phyloP scores from a whole-genome alignment of 2,888 invertebrate species.

The Xestia sexstrigata region DNA sequence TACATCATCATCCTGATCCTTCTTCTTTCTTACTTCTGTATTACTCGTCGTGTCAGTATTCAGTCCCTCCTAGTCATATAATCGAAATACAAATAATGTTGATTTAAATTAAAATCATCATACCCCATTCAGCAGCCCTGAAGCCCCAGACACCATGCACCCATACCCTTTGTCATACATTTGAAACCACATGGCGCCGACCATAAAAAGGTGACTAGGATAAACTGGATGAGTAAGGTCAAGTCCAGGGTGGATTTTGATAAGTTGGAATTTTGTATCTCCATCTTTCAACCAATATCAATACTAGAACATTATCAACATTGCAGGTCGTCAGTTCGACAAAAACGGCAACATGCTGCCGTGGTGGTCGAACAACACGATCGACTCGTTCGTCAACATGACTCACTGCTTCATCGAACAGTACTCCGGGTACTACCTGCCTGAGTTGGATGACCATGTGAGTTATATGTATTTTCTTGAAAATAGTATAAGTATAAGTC shows the following conservation, averaged over 20 bases:
- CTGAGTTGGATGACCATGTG: slow-evolving; percentile 92
- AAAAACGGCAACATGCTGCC: slow-evolving; percentile 96
- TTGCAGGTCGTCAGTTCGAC: slow-evolving; percentile 95
- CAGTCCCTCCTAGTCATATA: background rate
- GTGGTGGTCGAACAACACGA: slow-evolving; percentile 97
- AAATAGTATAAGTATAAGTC: background rate
- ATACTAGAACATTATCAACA: background rate
- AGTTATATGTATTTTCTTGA: slow-evolving; percentile 65
- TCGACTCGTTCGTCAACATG: slow-evolving; percentile 93
- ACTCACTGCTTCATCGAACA: slow-evolving; percentile 96
- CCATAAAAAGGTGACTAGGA: background rate
- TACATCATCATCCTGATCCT: background rate
- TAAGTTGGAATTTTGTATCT: background rate
- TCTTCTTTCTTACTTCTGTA: background rate
- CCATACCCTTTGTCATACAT: background rate
- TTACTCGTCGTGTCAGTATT: background rate
- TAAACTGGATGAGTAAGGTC: background rate
- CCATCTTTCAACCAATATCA: background rate
- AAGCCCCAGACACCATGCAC: background rate
- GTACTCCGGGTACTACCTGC: slow-evolving; percentile 93
- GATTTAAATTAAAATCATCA: background rate
- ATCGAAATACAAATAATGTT: background rate
- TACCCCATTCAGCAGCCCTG: background rate
- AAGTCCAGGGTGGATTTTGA: background rate
- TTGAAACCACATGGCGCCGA: background rate